phyloP scores from a whole-genome alignment of 2,888 invertebrate species.

The Spatulosminthurus flaviceps region DNA sequence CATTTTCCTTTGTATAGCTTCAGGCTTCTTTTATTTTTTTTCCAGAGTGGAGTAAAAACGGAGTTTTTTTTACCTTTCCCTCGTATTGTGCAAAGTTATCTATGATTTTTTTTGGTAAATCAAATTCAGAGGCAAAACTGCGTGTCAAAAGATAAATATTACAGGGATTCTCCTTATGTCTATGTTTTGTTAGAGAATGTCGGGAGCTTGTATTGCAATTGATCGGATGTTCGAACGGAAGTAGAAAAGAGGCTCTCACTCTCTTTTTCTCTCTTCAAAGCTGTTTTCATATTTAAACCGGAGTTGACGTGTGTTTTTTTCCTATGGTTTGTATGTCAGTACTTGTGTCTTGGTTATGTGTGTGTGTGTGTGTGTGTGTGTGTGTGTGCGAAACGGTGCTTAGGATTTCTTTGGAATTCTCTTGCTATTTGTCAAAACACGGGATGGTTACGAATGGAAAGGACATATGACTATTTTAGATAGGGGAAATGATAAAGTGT shows the following conservation, averaged over 20 bases:
- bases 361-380: too few species aligned
- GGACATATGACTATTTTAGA: slow-evolving; percentile 25
- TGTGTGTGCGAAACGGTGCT: neutral
- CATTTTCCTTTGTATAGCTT: neutral
- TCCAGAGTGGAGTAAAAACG: neutral
- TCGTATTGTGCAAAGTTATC: neutral
- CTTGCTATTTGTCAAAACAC: slow-evolving; percentile 23
- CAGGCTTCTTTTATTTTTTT: neutral
- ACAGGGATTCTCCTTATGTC: neutral
- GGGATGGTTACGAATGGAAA: slow-evolving; percentile 28
- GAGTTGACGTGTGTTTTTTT: neutral
- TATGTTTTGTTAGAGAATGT: neutral
- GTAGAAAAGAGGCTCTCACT: neutral
- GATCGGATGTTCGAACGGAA: slow-evolving; percentile 23
- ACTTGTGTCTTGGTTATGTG: too few species aligned
- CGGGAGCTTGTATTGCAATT: slow-evolving; percentile 20
- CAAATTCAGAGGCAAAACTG: slow-evolving; percentile 12
- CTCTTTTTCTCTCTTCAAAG: neutral
- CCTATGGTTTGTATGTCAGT: too few species aligned
- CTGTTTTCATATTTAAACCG: slow-evolving; percentile 5
- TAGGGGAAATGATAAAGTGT: neutral
- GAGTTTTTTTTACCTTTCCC: neutral
- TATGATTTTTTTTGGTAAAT: neutral
- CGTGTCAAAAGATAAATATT: slow-evolving; percentile 20
- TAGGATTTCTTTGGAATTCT: neutral